phyloP scores from a whole-genome alignment of 1,140 invertebrate genomes.

The Bombus balteatus region DNA sequence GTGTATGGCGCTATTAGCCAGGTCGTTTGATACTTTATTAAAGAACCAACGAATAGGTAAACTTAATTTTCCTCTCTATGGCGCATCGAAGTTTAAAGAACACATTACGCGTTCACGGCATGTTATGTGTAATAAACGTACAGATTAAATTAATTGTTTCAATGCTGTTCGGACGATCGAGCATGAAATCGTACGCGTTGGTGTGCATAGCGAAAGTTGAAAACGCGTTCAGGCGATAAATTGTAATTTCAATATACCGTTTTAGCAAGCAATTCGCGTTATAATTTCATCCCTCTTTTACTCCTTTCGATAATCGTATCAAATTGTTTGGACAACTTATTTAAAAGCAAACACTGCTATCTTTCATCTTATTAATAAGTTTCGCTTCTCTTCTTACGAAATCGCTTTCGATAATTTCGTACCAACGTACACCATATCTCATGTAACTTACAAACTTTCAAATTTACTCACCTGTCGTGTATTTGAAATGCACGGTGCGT shows the following conservation, averaged over 20 bases:
- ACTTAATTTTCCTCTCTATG: background rate
- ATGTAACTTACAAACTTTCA: too few relatives aligned
- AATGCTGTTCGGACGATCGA: constrained; percentile 25
- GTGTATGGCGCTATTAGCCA: background rate
- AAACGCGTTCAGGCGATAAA: constrained; percentile 26
- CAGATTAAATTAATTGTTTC: constrained; percentile 34
- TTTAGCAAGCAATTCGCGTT: background rate
- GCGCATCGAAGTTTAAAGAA: background rate
- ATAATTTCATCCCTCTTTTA: background rate
- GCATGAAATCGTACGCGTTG: constrained; percentile 26
- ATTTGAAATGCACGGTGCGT: too few relatives aligned
- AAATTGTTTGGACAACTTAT: background rate
- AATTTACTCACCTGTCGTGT: too few relatives aligned
- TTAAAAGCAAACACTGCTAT: too few relatives aligned
- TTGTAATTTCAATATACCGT: constrained; percentile 19
- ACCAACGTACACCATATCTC: too few relatives aligned
- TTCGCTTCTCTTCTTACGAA: too few relatives aligned
- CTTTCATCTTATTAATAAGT: background rate
- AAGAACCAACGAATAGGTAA: background rate
- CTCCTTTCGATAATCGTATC: background rate
- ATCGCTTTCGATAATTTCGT: too few relatives aligned
- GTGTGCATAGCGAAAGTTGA: constrained; percentile 32
- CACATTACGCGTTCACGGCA: background rate
- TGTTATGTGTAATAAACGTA: background rate
- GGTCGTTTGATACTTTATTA: background rate